phyloP scores from a whole-genome alignment of 1,140 invertebrate genomes.

The Papilio glaucus region DNA sequence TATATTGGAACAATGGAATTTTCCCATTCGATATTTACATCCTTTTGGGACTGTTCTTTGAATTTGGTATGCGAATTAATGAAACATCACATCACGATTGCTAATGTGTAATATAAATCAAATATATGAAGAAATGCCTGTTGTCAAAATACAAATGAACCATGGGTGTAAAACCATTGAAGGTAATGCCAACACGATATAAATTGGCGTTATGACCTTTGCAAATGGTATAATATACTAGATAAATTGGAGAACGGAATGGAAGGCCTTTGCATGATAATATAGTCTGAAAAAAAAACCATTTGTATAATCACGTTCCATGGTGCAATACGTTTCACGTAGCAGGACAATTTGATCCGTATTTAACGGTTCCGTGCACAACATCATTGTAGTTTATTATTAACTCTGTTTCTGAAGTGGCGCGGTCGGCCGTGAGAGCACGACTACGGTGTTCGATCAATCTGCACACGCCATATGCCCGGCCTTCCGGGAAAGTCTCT shows the following conservation, averaged over 20 bases:
- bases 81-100: too few relatives aligned
- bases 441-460: constrained; percentile 33
- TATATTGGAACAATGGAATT: too few relatives aligned
- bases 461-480: constrained; percentile 31
- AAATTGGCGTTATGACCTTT: too few relatives aligned
- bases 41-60: too few relatives aligned
- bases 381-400: constrained; percentile 27
- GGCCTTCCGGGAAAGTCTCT: constrained; percentile 21
- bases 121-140: too few relatives aligned
- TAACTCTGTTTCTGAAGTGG: constrained; percentile 23
- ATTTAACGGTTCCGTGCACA: constrained; percentile 23
- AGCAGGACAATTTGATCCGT: constrained; percentile 16
- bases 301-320: not conserved
- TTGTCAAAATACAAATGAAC: too few relatives aligned
- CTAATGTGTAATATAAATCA: too few relatives aligned
- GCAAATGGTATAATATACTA: not conserved
- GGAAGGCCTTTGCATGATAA: not conserved
- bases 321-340: constrained; percentile 1
- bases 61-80: too few relatives aligned
- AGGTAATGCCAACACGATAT: too few relatives aligned
- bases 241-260: not conserved
- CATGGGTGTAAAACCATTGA: too few relatives aligned
- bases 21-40: too few relatives aligned
- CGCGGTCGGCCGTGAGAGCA: constrained; percentile 30
- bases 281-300: not conserved